A percentile compares a stretch with the other conserved stretches of the same genome.
These are phyloP conservation scores for Ophthalmolycus amberensis DNA, from an alignment of 2,113 vertebrate genomes.

Conservation along the genomic window DNA sequence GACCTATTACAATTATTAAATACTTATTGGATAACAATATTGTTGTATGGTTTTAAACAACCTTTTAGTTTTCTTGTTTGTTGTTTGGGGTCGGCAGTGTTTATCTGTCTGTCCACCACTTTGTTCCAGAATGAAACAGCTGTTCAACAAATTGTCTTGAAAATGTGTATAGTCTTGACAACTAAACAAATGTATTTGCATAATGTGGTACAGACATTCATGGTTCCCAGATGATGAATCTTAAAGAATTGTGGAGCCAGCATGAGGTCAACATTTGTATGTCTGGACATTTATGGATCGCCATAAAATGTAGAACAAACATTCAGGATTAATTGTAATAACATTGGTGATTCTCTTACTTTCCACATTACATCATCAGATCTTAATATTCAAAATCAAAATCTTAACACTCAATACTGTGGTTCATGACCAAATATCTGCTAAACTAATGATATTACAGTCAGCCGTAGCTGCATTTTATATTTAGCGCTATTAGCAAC, in stretches of 20 bases:
- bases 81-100: not conserved
- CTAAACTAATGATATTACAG: not conserved
- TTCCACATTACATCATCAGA: not conserved
- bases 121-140: not conserved
- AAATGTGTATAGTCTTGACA: not conserved
- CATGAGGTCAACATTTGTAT: not conserved
- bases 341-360: not conserved
- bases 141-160: not conserved
- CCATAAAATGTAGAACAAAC: not conserved
- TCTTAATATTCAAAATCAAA: too few species aligned
- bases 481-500: too few species aligned
- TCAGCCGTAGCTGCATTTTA: not conserved
- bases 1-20: not conserved
- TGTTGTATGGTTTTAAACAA: not conserved
- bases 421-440: not conserved
- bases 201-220: not conserved
- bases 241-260: not conserved
- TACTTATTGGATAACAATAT: not conserved
- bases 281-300: not conserved
- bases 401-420: not conserved
- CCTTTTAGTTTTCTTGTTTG: not conserved
- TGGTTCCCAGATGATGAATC: conserved; percentile 1
- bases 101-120: not conserved
- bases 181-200: too few species aligned
- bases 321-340: not conserved